A percentile compares a stretch with the other conserved stretches of the same genome.
Conservation (phyloP, 2,888 invertebrate genomes). For the Ophion obscuratus region DNA sequence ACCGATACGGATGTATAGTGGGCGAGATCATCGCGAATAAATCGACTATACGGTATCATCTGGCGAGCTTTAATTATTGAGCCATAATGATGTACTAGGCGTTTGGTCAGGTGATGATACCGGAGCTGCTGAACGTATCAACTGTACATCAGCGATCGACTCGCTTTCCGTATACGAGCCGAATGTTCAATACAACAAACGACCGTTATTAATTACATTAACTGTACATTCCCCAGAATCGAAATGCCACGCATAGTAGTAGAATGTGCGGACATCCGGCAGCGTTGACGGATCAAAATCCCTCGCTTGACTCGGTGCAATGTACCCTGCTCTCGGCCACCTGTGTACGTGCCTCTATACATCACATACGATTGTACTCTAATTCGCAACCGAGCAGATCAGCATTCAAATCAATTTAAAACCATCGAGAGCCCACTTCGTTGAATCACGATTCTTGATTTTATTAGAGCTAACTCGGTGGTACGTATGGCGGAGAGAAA, state of each 20-base stretch:
- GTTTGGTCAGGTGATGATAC: conserved; percentile 25
- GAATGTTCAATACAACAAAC: conserved; percentile 42
- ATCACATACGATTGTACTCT: conserved; percentile 1
- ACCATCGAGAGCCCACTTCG: background rate
- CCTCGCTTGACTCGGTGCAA: conserved; percentile 28
- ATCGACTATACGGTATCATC: conserved; percentile 13
- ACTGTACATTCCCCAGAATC: conserved; percentile 26
- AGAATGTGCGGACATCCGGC: conserved; percentile 22
- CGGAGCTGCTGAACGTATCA: conserved; percentile 23
- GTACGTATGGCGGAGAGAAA: background rate
- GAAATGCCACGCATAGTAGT: conserved; percentile 9
- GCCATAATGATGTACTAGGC: conserved; percentile 48
- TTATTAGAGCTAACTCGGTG: background rate
- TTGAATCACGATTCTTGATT: conserved; percentile 8
- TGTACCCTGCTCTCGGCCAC: background rate
- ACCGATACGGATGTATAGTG: background rate
- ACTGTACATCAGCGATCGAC: conserved; percentile 29
- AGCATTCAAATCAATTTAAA: conserved; percentile 24
- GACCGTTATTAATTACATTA: conserved; percentile 58
- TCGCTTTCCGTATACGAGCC: conserved; percentile 5
- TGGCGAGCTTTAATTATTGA: conserved; percentile 48
- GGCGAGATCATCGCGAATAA: background rate
- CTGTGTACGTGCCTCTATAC: background rate
- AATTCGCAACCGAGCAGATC: conserved; percentile 10
- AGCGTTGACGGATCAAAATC: conserved; percentile 44